These are phyloP conservation scores for Lymantria dispar DNA, from an alignment of 2,888 invertebrate species.

Conservation along the genomic window DNA sequence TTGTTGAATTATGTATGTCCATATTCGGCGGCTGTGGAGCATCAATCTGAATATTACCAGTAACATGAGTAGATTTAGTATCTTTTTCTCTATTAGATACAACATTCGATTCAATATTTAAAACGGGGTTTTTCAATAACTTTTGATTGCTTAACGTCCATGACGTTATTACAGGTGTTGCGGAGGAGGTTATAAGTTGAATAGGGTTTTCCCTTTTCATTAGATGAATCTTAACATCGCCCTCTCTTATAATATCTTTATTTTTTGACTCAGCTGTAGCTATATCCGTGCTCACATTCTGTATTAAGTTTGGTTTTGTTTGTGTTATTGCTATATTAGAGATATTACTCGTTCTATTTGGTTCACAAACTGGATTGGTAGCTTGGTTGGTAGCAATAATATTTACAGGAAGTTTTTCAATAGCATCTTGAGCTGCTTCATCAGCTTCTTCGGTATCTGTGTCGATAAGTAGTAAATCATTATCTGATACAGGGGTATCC, in stretches of 20 bases:
- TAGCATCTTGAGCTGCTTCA: conserved; percentile 75
- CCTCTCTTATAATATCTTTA: conserved; percentile 34
- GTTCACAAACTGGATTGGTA: conserved; percentile 43
- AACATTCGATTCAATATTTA: conserved; percentile 56
- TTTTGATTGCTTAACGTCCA: conserved; percentile 80
- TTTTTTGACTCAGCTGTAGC: conserved; percentile 42
- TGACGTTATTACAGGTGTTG: conserved; percentile 81
- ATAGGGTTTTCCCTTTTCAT: conserved; percentile 53
- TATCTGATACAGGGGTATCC: conserved; percentile 92
- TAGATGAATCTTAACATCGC: conserved; percentile 58
- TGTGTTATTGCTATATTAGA: conserved; percentile 55
- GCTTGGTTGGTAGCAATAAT: conserved; percentile 62
- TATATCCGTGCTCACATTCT: conserved; percentile 49
- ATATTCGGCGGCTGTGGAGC: conserved; percentile 51
- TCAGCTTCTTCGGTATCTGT: conserved; percentile 91
- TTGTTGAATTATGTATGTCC: conserved; percentile 48
- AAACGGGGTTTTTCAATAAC: conserved; percentile 60
- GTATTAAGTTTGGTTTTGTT: conserved; percentile 51
- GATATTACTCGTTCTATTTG: conserved; percentile 61
- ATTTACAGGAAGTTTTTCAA: conserved; percentile 63
- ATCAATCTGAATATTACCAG: conserved; percentile 73
- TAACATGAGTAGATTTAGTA: conserved; percentile 61
- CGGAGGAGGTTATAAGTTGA: conserved; percentile 64
- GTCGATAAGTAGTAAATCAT: conserved; percentile 92
- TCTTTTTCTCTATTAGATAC: conserved; percentile 54